Percentiles rank a stretch among this genome's conserved stretches.
Evolutionary conservation across 2,888 invertebrate species (phyloP).

Genomic region (Incurvaria masculella): DNA sequence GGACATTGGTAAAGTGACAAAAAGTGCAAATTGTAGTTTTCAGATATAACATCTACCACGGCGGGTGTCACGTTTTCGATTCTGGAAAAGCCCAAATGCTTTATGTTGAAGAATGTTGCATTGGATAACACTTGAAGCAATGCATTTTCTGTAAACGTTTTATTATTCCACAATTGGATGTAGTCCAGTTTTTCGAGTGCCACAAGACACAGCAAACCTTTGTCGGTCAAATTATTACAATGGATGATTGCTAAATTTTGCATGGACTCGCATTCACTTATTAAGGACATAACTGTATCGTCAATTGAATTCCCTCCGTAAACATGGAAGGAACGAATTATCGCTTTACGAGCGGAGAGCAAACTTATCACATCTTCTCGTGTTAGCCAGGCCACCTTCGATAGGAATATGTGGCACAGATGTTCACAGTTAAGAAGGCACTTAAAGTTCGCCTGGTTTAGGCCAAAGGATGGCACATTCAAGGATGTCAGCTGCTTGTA

Average conservation of each 20-base stretch:
- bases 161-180: constrained; percentile 47
- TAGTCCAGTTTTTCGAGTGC: constrained; percentile 29
- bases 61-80: constrained; percentile 37
- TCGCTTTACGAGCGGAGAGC: constrained; percentile 29
- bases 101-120: constrained; percentile 27
- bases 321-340: constrained; percentile 33
- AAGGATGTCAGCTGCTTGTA: constrained; percentile 33
- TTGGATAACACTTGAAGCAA: constrained; percentile 32
- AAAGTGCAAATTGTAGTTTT: constrained; percentile 41
- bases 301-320: constrained; percentile 39
- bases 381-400: constrained; percentile 37
- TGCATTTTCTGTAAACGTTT: constrained; percentile 32
- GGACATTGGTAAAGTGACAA: constrained; percentile 46
- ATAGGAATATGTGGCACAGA: constrained; percentile 38
- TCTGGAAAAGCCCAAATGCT: constrained; percentile 41
- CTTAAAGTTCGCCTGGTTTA: constrained; percentile 31
- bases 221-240: constrained; percentile 41
- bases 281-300: constrained; percentile 30
- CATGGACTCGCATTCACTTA: constrained; percentile 33
- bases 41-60: constrained; percentile 40
- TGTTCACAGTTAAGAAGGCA: constrained; percentile 31
- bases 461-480: constrained; percentile 41
- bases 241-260: constrained; percentile 39
- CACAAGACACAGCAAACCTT: constrained; percentile 28
- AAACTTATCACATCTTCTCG: constrained; percentile 31